Evolutionary conservation across 2,113 vertebrate genomes (phyloP), one percentile per base, ranked within the genome.

Genomic region (Litocranius walleri): DNA sequence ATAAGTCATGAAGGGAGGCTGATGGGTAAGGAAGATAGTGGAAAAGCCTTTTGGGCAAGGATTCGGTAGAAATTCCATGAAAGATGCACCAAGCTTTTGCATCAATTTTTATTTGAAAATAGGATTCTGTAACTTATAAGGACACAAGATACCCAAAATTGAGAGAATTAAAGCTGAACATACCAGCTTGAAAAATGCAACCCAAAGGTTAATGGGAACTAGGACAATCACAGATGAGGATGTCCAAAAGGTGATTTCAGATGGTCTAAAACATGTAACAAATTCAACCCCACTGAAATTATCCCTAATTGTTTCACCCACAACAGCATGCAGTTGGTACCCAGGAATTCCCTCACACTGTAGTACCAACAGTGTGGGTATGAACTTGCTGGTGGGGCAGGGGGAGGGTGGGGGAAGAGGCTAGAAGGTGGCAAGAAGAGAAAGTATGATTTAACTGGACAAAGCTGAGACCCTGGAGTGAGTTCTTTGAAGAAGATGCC

Each of bases 131-230:
- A 67, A 13, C 80, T 50, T n/a, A 6, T 13, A 50, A 54, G 61
- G 57, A 52, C 14, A 43, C 16, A 71, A 81, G 96, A 80, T 74
- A 74, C 29, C 85, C 23, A 74, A 71, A 16, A 19, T 11, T 88
- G 52, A 57, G 36, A 95, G 40, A 81, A 86, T 30, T 64, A 33
- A 90, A 95, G 57, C n/a, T 61, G 61, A 86, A 89, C 23, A 2
- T 43, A 27, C 61, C 62, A 17, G 6, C 62, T 56, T 83, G 78
- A 81, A 93, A 94, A 59, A 86, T 23, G 15, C 48, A n/a, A 59
- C 12, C 11, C 62, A 11, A 90, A 91, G n/a, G 13, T 91, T 54
- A 48, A 57, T 71, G 27, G 4, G 78, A 61, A 95, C 25, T 4
- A 56, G 8, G 43, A 59, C 13, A 94, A 7, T 25, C 71, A 74